Evolutionary conservation across 2,888 invertebrate genomes (phyloP), one percentile per base, ranked within the genome.

Genomic region (Tanytarsus gracilentus): DNA sequence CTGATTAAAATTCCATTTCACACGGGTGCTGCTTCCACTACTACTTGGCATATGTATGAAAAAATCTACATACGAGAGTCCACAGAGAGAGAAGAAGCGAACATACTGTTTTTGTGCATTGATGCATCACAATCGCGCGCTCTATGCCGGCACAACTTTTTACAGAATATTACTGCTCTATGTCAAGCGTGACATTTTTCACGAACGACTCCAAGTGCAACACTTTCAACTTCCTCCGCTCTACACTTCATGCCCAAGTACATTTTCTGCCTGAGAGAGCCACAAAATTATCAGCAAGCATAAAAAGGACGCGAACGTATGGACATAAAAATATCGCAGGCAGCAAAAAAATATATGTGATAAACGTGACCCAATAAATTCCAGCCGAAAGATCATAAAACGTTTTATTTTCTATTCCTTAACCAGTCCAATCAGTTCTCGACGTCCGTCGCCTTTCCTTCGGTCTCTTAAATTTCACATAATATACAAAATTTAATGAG

Each of bases 81-180:
- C 23, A 44, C 21, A 18, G 4, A 9, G 16, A 33, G 3, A 36
- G 16, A 36, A 36, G 16, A 21, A 7, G 40, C 40, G 16, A 40
- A 9, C 44, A 23, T 23, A 39, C 55, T 55, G 55, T 55, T 55
- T 55, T 55, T 55, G 55, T 55, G 55, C 55, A 55, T 55, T 55
- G 55, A 55, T 39, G 55, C 53, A 39, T 53, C 39, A 23, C 39
- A 52, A 44, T n/a, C 18, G 6, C 44, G 49, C 14, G 49, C 16
- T 51, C 14, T 25, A 26, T 49, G 49, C 25, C 26, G 49, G 49
- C 25, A 49, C 49, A 49, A n/a, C 44, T 23, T 44, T 44, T 14
- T 16, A 21, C 9, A 44, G 8, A 18, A 25, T 25, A 49, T 49
- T 49, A 49, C 14, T 11, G 26, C 30, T 18, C 30, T 29, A 29